These are phyloP conservation scores for Nasonovia ribisnigri DNA, from an alignment of 2,888 invertebrate genomes.

Conservation along the genomic window DNA sequence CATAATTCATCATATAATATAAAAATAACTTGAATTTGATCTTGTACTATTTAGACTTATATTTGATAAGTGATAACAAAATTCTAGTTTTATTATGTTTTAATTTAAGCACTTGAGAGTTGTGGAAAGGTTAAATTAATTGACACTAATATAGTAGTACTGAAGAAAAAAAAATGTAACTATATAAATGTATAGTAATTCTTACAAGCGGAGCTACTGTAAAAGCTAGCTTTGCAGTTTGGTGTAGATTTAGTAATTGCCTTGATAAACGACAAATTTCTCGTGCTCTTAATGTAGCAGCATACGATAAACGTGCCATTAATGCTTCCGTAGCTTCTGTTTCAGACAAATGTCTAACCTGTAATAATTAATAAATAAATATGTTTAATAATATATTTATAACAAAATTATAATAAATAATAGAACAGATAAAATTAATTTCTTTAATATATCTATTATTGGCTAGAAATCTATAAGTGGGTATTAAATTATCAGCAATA, in stretches of 20 bases:
- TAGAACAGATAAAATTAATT: background rate
- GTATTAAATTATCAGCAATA: background rate
- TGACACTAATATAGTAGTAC: background rate
- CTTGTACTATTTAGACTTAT: background rate
- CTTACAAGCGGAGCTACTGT: conserved; percentile 63
- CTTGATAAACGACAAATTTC: conserved; percentile 63
- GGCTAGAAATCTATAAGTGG: background rate
- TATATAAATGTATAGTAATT: conserved; percentile 8
- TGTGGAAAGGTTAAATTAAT: conserved; percentile 10
- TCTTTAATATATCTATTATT: background rate
- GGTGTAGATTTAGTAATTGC: conserved; percentile 54
- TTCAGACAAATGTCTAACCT: conserved; percentile 89
- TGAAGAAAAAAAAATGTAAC: background rate
- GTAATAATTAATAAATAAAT: conserved; percentile 40
- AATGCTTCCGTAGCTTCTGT: conserved; percentile 93
- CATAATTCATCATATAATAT: background rate
- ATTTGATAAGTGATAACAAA: background rate
- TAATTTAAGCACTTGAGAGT: background rate
- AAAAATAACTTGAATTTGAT: background rate
- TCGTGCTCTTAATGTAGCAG: conserved; percentile 81
- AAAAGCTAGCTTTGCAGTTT: conserved; percentile 62
- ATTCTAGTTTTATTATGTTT: background rate
- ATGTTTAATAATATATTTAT: conserved; percentile 25
- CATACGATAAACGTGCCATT: conserved; percentile 93
- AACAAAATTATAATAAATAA: background rate